These are phyloP conservation scores for Astropecten irregularis DNA, from an alignment of 53 echinoderm and acorn worm genomes.

Conservation along the genomic window DNA sequence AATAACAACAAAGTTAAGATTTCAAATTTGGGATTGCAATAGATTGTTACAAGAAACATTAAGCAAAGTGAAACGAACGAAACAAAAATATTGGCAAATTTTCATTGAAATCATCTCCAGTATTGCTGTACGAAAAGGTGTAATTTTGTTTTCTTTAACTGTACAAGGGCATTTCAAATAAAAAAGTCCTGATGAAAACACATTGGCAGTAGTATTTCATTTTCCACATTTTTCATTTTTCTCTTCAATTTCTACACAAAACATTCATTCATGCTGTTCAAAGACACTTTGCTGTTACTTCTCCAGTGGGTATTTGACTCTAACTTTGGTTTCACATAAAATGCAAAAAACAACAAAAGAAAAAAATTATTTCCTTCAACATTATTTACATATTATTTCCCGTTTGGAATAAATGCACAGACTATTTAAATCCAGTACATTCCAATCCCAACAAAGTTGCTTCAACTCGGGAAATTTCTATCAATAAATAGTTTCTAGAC, in stretches of 20 bases:
- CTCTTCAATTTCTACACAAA: too few relatives aligned
- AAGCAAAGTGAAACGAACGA: too few relatives aligned
- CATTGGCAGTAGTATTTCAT: constrained; percentile 21
- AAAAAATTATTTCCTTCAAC: neutral
- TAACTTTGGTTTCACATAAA: neutral
- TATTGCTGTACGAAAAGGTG: constrained; percentile 50
- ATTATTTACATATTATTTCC: constrained; percentile 33
- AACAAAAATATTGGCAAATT: constrained; percentile 39
- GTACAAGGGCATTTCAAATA: constrained; percentile 46
- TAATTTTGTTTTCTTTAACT: constrained; percentile 15
- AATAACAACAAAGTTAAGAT: neutral
- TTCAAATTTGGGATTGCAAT: neutral
- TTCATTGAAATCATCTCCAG: constrained; percentile 27
- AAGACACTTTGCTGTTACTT: constrained; percentile 2
- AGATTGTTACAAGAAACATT: too few relatives aligned
- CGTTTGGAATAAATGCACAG: too few relatives aligned
- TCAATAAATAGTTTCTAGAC: constrained; percentile 20
- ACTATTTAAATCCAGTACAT: too few relatives aligned
- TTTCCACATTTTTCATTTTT: too few relatives aligned
- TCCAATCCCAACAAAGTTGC: neutral
- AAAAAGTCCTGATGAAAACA: neutral
- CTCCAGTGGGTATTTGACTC: constrained; percentile 16
- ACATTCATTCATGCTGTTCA: too few relatives aligned
- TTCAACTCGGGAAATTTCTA: neutral
- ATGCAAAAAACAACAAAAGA: constrained; percentile 39